Percentiles rank a stretch among this genome's conserved stretches.
Evolutionary conservation across 30 jellyfish, hydroid and myxozoan species (phyloP).

Genomic region (Aurelia sp.): DNA sequence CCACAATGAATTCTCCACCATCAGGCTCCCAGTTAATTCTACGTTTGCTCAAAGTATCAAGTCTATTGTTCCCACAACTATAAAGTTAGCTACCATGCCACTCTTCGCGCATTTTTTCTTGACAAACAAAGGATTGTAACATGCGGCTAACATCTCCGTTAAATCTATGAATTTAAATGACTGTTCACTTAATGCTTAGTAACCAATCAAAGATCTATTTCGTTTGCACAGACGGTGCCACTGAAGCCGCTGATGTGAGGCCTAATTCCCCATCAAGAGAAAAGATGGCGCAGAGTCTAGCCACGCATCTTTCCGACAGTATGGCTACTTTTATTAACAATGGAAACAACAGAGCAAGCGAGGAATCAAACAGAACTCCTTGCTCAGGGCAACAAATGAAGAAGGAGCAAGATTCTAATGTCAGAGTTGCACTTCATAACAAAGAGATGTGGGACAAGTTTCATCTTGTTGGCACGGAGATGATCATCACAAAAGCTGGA

Average conservation of each 20-base stretch:
- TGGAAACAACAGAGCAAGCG: conserved; percentile 44
- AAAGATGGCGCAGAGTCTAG: conserved; percentile 73
- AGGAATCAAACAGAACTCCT: conserved; percentile 23
- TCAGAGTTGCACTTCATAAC: conserved; percentile 83
- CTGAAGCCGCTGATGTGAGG: conserved; percentile 44
- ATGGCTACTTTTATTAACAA: conserved; percentile 67
- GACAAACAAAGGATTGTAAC: no score
- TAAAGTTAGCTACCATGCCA: no score
- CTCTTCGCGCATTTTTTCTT: no score
- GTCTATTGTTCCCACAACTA: no score
- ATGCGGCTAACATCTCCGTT: no score
- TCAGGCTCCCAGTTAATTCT: no score
- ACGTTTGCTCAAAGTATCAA: no score
- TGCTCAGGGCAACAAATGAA: conserved; percentile 62
- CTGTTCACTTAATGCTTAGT: background rate
- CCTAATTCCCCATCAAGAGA: conserved; percentile 70
- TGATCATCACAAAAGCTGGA: conserved; percentile 98
- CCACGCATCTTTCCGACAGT: conserved; percentile 75
- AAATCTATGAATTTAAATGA: no score
- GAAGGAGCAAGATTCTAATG: conserved; percentile 69
- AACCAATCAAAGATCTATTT: conserved; percentile 20
- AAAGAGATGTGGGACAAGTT: conserved; percentile 96
- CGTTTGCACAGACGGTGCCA: conserved; percentile 77
- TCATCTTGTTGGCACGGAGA: conserved; percentile 94
- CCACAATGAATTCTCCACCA: no score